Evolutionary conservation across 2,797 vertebrate genomes (phyloP).

Genomic region (Syncerus caffer): DNA sequence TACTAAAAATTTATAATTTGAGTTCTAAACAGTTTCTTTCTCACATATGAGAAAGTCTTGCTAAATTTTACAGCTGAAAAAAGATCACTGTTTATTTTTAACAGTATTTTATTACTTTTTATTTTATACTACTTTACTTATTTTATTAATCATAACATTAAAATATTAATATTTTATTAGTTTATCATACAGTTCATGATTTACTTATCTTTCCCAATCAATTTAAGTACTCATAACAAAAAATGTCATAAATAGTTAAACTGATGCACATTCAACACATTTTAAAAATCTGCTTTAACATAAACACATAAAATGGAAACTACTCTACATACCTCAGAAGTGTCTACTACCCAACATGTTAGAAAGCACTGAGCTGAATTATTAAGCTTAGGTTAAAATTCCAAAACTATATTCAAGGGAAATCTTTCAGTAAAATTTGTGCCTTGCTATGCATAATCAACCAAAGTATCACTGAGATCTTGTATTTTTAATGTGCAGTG

Average conservation of each 20-base stretch:
- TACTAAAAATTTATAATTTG: not conserved
- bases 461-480: not conserved
- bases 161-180: not conserved
- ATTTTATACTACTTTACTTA: not conserved
- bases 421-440: not conserved
- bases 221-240: not conserved
- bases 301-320: not conserved
- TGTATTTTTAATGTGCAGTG: conserved; percentile 21
- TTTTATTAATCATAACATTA: not conserved
- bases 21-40: not conserved
- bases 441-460: not conserved
- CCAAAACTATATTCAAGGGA: not conserved
- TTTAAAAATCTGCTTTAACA: conserved; percentile 18
- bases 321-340: not conserved
- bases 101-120: not conserved
- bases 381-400: not conserved
- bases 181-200: not conserved
- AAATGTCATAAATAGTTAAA: conserved; percentile 6
- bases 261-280: not conserved
- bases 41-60: not conserved
- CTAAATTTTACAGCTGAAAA: not conserved
- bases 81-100: not conserved
- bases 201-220: not conserved
- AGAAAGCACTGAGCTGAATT: not conserved
- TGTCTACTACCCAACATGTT: not conserved